A percentile compares a stretch with the other conserved stretches of the same genome.
Evolutionary conservation across 2,797 vertebrate genomes (phyloP).

Genomic region (Echiichthys vipera): DNA sequence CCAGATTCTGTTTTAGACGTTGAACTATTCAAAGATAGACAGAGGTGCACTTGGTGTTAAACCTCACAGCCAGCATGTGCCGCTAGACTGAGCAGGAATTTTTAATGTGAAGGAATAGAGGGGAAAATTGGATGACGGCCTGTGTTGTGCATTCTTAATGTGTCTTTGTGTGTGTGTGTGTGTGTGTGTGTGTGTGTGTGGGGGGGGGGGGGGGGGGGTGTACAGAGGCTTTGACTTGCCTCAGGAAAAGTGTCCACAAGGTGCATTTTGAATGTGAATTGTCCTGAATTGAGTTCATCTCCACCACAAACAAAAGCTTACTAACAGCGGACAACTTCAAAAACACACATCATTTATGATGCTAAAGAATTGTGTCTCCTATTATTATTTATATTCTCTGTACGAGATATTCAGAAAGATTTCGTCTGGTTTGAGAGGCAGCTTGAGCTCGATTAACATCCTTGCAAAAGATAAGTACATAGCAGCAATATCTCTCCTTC

Average conservation of each 20-base stretch:
- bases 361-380: conserved; percentile 6
- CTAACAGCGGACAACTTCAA: conserved; percentile 30
- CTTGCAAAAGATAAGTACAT: conserved; percentile 42
- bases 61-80: conserved; percentile 46
- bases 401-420: conserved; percentile 21
- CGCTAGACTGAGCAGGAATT: conserved; percentile 49
- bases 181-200: too few relatives aligned
- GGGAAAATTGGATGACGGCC: conserved; percentile 28
- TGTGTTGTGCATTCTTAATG: conserved; percentile 54
- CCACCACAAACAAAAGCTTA: conserved; percentile 39
- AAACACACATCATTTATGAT: conserved; percentile 3
- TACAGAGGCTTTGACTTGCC: conserved; percentile 45
- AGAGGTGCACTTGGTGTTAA: conserved; percentile 34
- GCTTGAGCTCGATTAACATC: conserved; percentile 42
- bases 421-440: conserved; percentile 32
- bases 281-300: conserved; percentile 55
- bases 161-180: neutral
- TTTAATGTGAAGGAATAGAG: conserved; percentile 58
- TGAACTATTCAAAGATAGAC: conserved; percentile 31
- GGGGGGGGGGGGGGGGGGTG: too few relatives aligned
- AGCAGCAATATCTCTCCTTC: conserved; percentile 17
- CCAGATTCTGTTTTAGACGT: neutral
- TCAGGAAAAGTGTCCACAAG: conserved; percentile 45
- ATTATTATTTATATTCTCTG: conserved; percentile 10
- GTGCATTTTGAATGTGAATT: conserved; percentile 58